Conservation (phyloP, 1,140 invertebrate species). For the Pogonomyrmex barbatus region DNA sequence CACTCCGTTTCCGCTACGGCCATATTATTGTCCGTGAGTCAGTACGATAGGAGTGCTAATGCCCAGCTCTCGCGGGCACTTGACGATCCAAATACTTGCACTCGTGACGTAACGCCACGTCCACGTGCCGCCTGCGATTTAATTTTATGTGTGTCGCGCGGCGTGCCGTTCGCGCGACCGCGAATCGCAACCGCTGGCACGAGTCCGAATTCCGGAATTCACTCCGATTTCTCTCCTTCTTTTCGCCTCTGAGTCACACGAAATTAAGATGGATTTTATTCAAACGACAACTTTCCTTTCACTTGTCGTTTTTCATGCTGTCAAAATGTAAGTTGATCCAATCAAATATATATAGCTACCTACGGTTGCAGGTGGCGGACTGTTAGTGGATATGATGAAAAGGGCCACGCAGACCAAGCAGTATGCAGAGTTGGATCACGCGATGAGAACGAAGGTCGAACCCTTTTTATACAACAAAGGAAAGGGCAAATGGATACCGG, state of each 20-base stretch:
- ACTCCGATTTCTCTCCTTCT: neutral
- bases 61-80: constrained; percentile 58
- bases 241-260: neutral
- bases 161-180: constrained; percentile 15
- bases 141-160: constrained; percentile 52
- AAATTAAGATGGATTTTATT: neutral
- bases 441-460: constrained; percentile 95
- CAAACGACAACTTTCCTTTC: neutral
- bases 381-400: constrained; percentile 97
- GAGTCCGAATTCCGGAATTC: neutral
- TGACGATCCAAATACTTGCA: constrained; percentile 70
- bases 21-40: constrained; percentile 69
- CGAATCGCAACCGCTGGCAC: neutral
- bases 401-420: constrained; percentile 95
- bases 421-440: constrained; percentile 95
- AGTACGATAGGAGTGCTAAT: constrained; percentile 64
- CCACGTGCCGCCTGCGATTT: constrained; percentile 57
- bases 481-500: constrained; percentile 94
- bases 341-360: constrained; percentile 12
- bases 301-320: neutral
- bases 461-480: constrained; percentile 98
- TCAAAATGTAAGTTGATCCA: neutral
- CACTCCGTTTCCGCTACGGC: neutral
- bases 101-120: constrained; percentile 66
- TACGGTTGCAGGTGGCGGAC: constrained; percentile 91